Base-by-base conservation (phyloP, 2,797 vertebrate species). In the Microcaecilia unicolor region DNA sequence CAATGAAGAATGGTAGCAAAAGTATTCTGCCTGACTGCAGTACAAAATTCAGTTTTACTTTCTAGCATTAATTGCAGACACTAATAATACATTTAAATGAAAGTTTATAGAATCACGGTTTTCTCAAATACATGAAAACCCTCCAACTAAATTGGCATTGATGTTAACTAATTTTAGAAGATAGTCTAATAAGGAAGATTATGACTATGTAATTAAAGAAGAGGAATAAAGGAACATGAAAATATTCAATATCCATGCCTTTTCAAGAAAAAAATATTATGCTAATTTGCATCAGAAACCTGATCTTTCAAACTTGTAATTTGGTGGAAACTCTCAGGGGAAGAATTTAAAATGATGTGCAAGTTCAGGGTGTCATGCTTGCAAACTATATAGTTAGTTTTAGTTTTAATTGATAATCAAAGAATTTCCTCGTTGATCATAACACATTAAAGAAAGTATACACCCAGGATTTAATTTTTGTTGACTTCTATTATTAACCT, bases 401-500 rank as follows among this genome's bases (percentile, higher is more conserved):
- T 59, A 55, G 46, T 55, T 68, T 80, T 77, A 71, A 78, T 74
- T 70, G 71, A 54, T 49, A 49, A 59, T 49, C 61, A 50, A 21
- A 51, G 29, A 45, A 26, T 50, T 39, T 43, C 55, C 51, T 57
- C 48, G 52, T 55, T 11, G 16, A 55, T 67, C 52, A 43, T 51
- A 55, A 48, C 43, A 39, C 48, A 50, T 70, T 57, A 59, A 51
- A 34, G 31, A 45, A 41, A 72, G 70, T 63, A 61, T 54, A 54
- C 67, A 61, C 68, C 43, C 35, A 62, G 73, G 74, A 58, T 59
- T 22, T 67, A 39, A 33, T 63, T 69, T 65, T 55, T 56, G 44
- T 48, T 35, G 49, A 58, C 55, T 68, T 54, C 51, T 30, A 61
- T 79, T 75, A 79, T 79, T 79, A 79, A 76, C 77, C 69, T 52